phyloP scores from a whole-genome alignment of 2,888 invertebrate genomes.

The Coleophora flavipennella region DNA sequence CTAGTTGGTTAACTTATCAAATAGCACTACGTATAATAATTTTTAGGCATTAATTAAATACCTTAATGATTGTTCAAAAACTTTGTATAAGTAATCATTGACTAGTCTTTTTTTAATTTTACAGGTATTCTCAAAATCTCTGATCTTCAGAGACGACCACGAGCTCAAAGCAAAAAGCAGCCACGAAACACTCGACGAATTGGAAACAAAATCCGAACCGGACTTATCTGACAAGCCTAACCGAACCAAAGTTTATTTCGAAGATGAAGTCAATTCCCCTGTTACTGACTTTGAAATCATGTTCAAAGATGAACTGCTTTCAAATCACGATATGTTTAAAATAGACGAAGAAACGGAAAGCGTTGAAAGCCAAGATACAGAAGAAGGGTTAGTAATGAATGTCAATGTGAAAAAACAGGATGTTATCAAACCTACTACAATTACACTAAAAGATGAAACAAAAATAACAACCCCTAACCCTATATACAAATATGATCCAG shows the following conservation, averaged over 20 bases:
- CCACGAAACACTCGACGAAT: slow-evolving; percentile 44
- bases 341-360: slow-evolving; percentile 65
- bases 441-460: slow-evolving; percentile 57
- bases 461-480: slow-evolving; percentile 55
- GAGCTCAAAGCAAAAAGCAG: slow-evolving; percentile 49
- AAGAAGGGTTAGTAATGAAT: slow-evolving; percentile 60
- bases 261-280: slow-evolving; percentile 63
- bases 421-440: slow-evolving; percentile 55
- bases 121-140: slow-evolving; percentile 66
- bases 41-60: too few relatives aligned
- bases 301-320: slow-evolving; percentile 64
- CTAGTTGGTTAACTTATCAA: too few relatives aligned
- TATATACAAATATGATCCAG: slow-evolving; percentile 55
- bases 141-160: slow-evolving; percentile 64
- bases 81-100: too few relatives aligned
- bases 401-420: slow-evolving; percentile 54
- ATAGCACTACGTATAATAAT: too few relatives aligned
- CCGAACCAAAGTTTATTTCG: slow-evolving; percentile 63
- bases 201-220: slow-evolving; percentile 62
- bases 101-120: too few relatives aligned
- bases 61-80: too few relatives aligned
- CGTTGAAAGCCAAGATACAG: slow-evolving; percentile 49
- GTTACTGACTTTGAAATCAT: slow-evolving; percentile 69
- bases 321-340: slow-evolving; percentile 57
- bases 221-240: slow-evolving; percentile 55